These are phyloP conservation scores for Panurus biarmicus DNA, from an alignment of 2,113 vertebrate genomes.

Conservation along the genomic window DNA sequence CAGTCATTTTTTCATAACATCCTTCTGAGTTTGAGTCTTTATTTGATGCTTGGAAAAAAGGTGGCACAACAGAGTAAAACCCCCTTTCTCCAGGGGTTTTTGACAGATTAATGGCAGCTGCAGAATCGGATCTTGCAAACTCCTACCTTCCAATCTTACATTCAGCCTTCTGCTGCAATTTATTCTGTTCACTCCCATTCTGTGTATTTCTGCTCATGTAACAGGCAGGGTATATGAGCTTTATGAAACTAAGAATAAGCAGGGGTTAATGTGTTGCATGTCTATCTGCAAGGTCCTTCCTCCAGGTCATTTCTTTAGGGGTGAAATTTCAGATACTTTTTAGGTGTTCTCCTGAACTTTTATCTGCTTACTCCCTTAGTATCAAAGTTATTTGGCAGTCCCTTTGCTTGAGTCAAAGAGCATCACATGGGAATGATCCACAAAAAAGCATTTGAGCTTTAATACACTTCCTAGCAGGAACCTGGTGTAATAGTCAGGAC, in stretches of 20 bases:
- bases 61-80: not conserved
- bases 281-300: not conserved
- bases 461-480: not conserved
- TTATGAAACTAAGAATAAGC: not conserved
- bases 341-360: not conserved
- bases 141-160: accelerated
- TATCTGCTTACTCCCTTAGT: not conserved
- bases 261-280: not conserved
- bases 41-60: not conserved
- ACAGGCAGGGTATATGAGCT: not conserved
- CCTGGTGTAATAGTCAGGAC: not conserved
- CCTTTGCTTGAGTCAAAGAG: not conserved
- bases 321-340: not conserved
- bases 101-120: not conserved
- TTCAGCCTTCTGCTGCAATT: not conserved
- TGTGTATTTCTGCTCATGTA: not conserved
- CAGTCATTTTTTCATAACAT: not conserved
- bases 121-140: not conserved
- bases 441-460: not conserved
- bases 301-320: not conserved
- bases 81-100: not conserved
- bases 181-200: not conserved
- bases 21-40: not conserved
- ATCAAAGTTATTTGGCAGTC: not conserved
- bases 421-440: not conserved